Base-by-base conservation (phyloP, 2,113 vertebrate species). In the Pontoporia blainvillei region DNA sequence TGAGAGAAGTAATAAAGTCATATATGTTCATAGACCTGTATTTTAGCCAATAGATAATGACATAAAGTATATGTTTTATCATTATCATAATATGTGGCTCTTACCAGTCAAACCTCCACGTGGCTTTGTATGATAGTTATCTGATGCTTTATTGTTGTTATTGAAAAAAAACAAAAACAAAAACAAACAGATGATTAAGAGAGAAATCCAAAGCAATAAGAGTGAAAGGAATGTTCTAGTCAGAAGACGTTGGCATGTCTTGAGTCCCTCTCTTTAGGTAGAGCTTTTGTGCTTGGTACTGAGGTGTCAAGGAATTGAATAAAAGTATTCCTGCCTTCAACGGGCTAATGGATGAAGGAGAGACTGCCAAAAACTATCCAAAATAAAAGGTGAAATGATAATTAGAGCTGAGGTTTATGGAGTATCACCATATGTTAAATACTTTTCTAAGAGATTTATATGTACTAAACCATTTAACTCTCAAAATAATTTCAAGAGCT, bases 151-250 rank as follows among this genome's bases (percentile, higher is more conserved):
- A 23, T 44, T 85, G 46, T n/a, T 57, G 17, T 52, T 52, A 15
- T 64, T 67, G 13, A 59, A 76, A 96, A 78, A 2, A 25, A 90
- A 12, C n/a, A n/a, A n/a, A n/a, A n/a, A n/a, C n/a, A n/a, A n/a
- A n/a, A n/a, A n/a, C n/a, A 96, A 82, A 78, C 21, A 44, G 83
- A 94, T 88, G 31, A 71, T 78, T 71, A 81, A 91, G 61, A 78
- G 31, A 39, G 18, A 76, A 92, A 86, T n/a, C 6, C 29, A n/a
- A 44, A 73, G 59, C 17, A 13, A 3, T 1, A 2, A 1, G 31
- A 57, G 66, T 2, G 21, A 84, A 91, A 87, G 41, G 5, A 75
- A 52, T 36, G 20, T 54, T 81, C 83, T 46, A 29, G 21, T 29
- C 6, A 8, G 61, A 52, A 82, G 46, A 8, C n/a, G 9, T 9